Evolutionary conservation across 2,888 invertebrate species (phyloP).

Genomic region (Tanypteryx hageni): DNA sequence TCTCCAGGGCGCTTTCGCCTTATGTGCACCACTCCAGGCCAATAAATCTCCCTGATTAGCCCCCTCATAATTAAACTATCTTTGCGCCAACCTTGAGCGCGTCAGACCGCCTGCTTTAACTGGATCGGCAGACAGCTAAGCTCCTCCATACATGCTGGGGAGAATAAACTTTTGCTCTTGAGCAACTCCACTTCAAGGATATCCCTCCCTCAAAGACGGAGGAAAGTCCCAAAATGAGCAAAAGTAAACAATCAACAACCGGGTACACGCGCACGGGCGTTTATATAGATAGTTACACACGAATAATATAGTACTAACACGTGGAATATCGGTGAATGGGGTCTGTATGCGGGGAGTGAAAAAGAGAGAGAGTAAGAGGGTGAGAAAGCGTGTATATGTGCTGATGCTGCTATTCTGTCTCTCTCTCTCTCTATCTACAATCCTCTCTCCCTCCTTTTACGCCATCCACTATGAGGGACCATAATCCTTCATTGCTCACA

Average conservation of each 20-base stretch:
- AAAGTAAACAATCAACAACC: not conserved
- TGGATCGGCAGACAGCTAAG: not conserved
- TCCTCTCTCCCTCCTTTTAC: not conserved
- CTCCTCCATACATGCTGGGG: not conserved
- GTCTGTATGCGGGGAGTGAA: not conserved
- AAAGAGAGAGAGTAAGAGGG: too few species aligned
- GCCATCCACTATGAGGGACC: not conserved
- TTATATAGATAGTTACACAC: not conserved
- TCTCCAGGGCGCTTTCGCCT: not conserved
- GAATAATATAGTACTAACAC: not conserved
- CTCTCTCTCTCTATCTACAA: not conserved
- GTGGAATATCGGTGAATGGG: not conserved
- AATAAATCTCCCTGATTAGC: not conserved
- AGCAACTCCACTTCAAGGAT: not conserved
- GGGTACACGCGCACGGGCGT: not conserved
- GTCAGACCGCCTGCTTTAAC: not conserved
- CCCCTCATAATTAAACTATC: constrained; percentile 7
- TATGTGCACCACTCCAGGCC: not conserved
- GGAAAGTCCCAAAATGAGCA: not conserved
- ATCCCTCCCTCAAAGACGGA: not conserved
- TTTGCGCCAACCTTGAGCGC: not conserved
- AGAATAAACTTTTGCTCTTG: not conserved
- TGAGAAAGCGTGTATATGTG: not conserved
- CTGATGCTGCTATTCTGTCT: not conserved
- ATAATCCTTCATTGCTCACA: constrained; percentile 10